These are phyloP conservation scores for Verasper variegatus DNA, from an alignment of 2,113 vertebrate species.

Conservation along the genomic window DNA sequence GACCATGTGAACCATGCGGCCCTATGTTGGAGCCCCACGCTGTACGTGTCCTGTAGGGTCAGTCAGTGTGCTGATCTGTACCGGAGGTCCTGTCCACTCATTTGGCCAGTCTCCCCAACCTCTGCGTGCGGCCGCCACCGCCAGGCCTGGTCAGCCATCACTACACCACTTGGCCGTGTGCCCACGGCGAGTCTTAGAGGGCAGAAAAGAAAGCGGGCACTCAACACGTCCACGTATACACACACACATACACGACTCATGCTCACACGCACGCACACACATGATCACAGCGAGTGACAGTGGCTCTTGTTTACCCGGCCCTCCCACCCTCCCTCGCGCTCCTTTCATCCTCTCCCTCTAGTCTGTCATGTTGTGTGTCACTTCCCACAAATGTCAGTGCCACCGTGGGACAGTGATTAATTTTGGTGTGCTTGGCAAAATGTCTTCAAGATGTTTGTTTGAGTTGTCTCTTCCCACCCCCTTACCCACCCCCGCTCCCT, in stretches of 20 bases:
- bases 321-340: slow-evolving; percentile 62
- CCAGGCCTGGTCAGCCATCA: slow-evolving; percentile 77
- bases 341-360: slow-evolving; percentile 72
- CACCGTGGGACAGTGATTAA: slow-evolving; percentile 82
- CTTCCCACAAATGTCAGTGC: slow-evolving; percentile 83
- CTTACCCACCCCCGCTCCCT: slow-evolving; percentile 46
- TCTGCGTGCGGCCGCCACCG: slow-evolving; percentile 71
- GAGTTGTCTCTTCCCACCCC: slow-evolving; percentile 77
- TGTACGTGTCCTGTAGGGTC: slow-evolving; percentile 77
- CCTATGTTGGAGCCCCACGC: slow-evolving; percentile 73
- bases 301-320: slow-evolving; percentile 75
- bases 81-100: slow-evolving; percentile 78
- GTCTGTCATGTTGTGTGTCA: slow-evolving; percentile 81
- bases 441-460: slow-evolving; percentile 85
- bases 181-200: slow-evolving; percentile 76
- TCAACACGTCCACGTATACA: slow-evolving; percentile 59
- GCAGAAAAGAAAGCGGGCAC: slow-evolving; percentile 63
- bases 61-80: slow-evolving; percentile 79
- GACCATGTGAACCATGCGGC: slow-evolving; percentile 70
- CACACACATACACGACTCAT: slow-evolving; percentile 36
- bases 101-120: slow-evolving; percentile 76
- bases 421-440: slow-evolving; percentile 82
- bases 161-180: slow-evolving; percentile 76
- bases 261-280: slow-evolving; percentile 42
- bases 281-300: slow-evolving; percentile 71